phyloP scores from a whole-genome alignment of 2,797 vertebrate genomes.

The Tadarida brasiliensis region DNA sequence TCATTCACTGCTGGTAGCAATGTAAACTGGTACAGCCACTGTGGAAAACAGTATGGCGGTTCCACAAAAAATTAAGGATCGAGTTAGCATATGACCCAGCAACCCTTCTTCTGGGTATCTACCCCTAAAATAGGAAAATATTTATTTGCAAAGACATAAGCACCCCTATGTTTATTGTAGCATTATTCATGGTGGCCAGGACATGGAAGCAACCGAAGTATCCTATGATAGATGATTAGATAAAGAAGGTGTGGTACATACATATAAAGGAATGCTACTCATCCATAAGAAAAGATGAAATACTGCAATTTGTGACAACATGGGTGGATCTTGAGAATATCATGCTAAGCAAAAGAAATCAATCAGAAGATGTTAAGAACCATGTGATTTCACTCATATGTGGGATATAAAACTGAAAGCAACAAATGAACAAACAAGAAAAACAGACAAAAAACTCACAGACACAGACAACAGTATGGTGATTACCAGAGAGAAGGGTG shows the following conservation, averaged over 20 bases:
- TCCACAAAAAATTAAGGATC: background rate
- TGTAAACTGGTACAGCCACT: background rate
- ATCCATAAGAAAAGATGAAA: background rate
- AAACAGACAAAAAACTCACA: background rate
- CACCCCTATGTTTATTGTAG: background rate
- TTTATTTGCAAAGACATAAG: background rate
- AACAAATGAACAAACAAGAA: background rate
- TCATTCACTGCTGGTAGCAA: background rate
- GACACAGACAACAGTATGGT: background rate
- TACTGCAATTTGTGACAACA: background rate
- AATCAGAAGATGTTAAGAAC: background rate
- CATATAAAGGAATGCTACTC: background rate
- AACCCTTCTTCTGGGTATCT: background rate
- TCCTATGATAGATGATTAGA: background rate
- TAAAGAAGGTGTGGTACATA: background rate
- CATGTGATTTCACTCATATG: background rate
- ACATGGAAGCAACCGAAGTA: background rate
- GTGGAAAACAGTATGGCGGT: background rate
- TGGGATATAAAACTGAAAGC: background rate
- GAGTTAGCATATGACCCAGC: background rate
- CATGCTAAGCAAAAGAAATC: background rate
- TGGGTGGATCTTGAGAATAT: background rate
- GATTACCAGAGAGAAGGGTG: background rate
- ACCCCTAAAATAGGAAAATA: background rate
- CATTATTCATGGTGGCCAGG: background rate